Conservation (phyloP, 2,888 invertebrate species). For the Ligdia adustata region DNA sequence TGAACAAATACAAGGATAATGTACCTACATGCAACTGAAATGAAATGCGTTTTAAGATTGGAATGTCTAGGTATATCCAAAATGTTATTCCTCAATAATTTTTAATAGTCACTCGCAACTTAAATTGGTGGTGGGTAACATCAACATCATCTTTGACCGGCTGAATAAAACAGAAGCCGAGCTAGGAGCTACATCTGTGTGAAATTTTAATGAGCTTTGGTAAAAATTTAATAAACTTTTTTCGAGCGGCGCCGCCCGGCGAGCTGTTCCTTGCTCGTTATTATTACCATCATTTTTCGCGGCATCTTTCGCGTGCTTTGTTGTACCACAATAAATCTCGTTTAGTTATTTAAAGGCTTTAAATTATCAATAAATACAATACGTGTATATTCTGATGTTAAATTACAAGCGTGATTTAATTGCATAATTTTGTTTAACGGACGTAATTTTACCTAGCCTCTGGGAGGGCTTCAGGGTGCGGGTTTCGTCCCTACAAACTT, state of each 20-base stretch:
- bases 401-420: slow-evolving; percentile 11
- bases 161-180: slow-evolving; percentile 61
- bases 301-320: slow-evolving; percentile 24
- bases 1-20: slow-evolving; percentile 17
- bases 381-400: too few relatives aligned
- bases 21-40: slow-evolving; percentile 4
- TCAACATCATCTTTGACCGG: slow-evolving; percentile 56
- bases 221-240: slow-evolving; percentile 33
- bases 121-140: slow-evolving; percentile 46
- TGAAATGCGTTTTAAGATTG: slow-evolving; percentile 10
- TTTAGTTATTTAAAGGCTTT: slow-evolving; percentile 10
- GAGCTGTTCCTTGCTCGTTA: slow-evolving; percentile 34
- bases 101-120: slow-evolving; percentile 35
- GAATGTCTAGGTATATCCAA: slow-evolving; percentile 17
- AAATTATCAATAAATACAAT: too few relatives aligned
- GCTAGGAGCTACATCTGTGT: slow-evolving; percentile 45
- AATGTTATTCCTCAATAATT: slow-evolving; percentile 11
- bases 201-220: slow-evolving; percentile 57
- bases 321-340: slow-evolving; percentile 23
- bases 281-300: slow-evolving; percentile 24
- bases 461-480: slow-evolving; percentile 34
- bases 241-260: slow-evolving; percentile 8
- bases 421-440: too few relatives aligned
- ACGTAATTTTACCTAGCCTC: too few relatives aligned
- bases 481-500: slow-evolving; percentile 38